phyloP scores from a whole-genome alignment of 2,797 vertebrate species.

The Psittacula echo region DNA sequence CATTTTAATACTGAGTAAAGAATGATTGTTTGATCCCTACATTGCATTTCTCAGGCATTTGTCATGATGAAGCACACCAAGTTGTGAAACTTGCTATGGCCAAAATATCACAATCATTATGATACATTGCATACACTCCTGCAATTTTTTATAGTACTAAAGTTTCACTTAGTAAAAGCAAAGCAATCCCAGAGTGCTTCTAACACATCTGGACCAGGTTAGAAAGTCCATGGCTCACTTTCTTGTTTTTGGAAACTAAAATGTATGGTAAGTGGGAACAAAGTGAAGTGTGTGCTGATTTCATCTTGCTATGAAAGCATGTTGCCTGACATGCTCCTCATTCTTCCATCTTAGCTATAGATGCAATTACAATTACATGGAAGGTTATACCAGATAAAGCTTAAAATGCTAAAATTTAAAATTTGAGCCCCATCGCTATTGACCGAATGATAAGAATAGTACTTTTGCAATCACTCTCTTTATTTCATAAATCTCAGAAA shows the following conservation, averaged over 20 bases:
- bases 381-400: not conserved
- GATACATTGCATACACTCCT: not conserved
- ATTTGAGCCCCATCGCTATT: rapidly evolving
- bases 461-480: not conserved
- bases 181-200: not conserved
- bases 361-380: not conserved
- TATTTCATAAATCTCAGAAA: not conserved
- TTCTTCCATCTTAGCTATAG: not conserved
- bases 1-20: not conserved
- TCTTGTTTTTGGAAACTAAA: not conserved
- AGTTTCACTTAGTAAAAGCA: not conserved
- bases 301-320: not conserved
- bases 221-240: not conserved
- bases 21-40: conserved; percentile 7
- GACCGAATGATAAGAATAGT: not conserved
- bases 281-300: not conserved
- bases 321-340: not conserved
- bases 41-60: not conserved
- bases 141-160: not conserved
- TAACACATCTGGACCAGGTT: not conserved
- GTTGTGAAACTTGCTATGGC: conserved; percentile 17
- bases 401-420: not conserved
- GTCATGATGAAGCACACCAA: not conserved
- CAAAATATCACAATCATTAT: conserved; percentile 10
- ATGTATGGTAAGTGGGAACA: not conserved